Evolutionary conservation across 2,797 vertebrate genomes (phyloP), one percentile per base, ranked within the genome.

Genomic region (Syngnathus rostellatus): DNA sequence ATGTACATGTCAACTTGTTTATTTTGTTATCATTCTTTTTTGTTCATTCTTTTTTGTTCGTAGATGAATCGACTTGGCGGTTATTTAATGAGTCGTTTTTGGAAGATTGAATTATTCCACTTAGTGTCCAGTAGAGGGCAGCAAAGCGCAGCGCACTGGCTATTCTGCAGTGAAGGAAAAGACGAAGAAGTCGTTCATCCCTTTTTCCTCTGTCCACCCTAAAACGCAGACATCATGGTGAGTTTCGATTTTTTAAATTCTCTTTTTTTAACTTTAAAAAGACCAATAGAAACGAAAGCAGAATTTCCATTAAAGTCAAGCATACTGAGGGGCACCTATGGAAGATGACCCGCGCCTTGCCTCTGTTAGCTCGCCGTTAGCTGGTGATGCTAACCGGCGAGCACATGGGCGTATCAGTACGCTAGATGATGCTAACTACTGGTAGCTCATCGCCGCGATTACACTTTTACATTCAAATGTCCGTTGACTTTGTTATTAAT

Each of bases 221-320:
- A 60, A 72, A n/a, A 17, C 66, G 6, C 65, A 75, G 69, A 59
- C 82, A 85, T 86, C 80, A 88, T 88, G 87, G 87, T 88, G 73
- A 84, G 83, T 2, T 65, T 69, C 11, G 40, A 2, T 63, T 38
- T 38, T 3, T 0, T 0, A 0, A 0, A 31, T 8, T 58, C 45
- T 75, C 38, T 6, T 25, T 50, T 9, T 62, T 17, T 12, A 50
- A 50, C 3, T n/a, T 14, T 4, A 23, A 31, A 40, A 39, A 7
- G 5, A 17, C 3, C 31, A 10, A 21, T 11, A 40, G 2, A 57
- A 19, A 7, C 12, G 2, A 25, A 8, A 2, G 5, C 5, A 5
- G 12, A 21, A 2, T 12, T 8, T 51, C 14, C 5, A 4, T 8
- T 7, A 2, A 7, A 23, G 21, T 21, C 11, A 54, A 53, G 38